A percentile compares a stretch with the other conserved stretches of the same genome.
These are phyloP conservation scores for Danionella dracula DNA, from an alignment of 2,797 vertebrate species.

Conservation along the genomic window DNA sequence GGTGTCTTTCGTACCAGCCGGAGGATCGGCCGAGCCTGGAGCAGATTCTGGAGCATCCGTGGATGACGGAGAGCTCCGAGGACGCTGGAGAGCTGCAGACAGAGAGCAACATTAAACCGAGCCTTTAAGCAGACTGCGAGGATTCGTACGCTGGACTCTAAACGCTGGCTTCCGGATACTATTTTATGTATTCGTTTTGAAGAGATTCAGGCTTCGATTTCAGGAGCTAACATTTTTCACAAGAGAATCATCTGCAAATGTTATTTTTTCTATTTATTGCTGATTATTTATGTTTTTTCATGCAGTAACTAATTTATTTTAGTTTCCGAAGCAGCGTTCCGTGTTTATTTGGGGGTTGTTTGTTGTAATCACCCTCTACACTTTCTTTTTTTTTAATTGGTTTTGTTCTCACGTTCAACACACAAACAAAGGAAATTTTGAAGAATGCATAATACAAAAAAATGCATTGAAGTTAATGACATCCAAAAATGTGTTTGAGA, in stretches of 20 bases:
- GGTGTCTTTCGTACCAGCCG: conserved; percentile 71
- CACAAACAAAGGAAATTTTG: not conserved
- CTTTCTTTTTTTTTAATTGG: too few species aligned
- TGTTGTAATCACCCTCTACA: too few species aligned
- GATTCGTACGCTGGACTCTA: conserved; percentile 34
- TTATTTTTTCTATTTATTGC: conserved; percentile 44
- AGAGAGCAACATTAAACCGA: conserved; percentile 44
- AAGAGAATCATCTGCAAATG: not conserved
- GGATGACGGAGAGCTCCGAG: conserved; percentile 69
- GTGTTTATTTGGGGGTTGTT: not conserved
- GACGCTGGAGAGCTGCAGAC: conserved; percentile 48
- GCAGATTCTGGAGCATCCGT: conserved; percentile 72
- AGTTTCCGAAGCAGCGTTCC: conserved; percentile 33
- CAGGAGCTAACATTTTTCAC: not conserved
- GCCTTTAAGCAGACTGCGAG: conserved; percentile 45
- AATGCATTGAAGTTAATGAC: too few species aligned
- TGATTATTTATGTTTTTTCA: conserved; percentile 43
- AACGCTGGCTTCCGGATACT: conserved; percentile 19
- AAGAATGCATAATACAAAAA: too few species aligned
- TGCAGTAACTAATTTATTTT: conserved; percentile 32
- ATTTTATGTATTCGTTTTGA: conserved; percentile 31
- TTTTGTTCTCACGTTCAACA: too few species aligned
- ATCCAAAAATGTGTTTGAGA: too few species aligned
- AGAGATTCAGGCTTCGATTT: not conserved
- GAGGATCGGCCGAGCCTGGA: conserved; percentile 73